Base-by-base conservation (phyloP, 2,113 vertebrate species). In the Verasper variegatus region DNA sequence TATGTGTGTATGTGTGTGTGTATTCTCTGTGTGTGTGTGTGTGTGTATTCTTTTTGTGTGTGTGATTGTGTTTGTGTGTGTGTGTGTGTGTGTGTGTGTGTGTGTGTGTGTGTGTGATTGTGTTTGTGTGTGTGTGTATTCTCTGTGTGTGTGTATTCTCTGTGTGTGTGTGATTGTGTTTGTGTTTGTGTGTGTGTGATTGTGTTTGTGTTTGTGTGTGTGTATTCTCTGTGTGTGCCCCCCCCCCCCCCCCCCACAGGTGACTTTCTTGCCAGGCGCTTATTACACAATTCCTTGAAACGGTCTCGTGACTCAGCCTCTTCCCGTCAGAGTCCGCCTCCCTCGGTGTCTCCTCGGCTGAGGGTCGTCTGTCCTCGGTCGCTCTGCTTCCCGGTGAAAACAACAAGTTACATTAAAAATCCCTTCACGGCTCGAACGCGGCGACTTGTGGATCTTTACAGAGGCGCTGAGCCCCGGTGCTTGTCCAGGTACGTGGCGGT, bases 301-400 rank as follows among this genome's bases (percentile, higher is more conserved):
- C 1, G 2, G 15, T 2, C 40, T 18, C 27, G 88, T 82, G 86
- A 87, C 85, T 45, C 76, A 64, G 31, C 17, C 1, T 2, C 72
- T 92, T 91, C 89, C 87, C 67, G 87, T 80, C 15, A 56, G 27
- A 51, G 40, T 7, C 84, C 91, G 73, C 89, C 91, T 40, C 63
- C 37, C 55, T 13, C 17, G 0, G 11, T 1, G 0, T 0, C 12
- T 52, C 18, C 49, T 8, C 20, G 0, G 7, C 51, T 23, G 4
- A 35, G 59, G 73, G 35, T 57, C 31, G 4, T 0, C 42, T 8
- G 6, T 31, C 31, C 5, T 6, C 31, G 31, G 31, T 31, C n/a
- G 45, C 40, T 37, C 2, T 0, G 27, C 21, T 24, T 27, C 26
- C 6, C 47, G 6, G 47, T 0, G 17, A 18, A 5, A 14, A 35